These are phyloP conservation scores for Zaprionus nigranus DNA, from an alignment of 1,140 invertebrate species.

Conservation along the genomic window DNA sequence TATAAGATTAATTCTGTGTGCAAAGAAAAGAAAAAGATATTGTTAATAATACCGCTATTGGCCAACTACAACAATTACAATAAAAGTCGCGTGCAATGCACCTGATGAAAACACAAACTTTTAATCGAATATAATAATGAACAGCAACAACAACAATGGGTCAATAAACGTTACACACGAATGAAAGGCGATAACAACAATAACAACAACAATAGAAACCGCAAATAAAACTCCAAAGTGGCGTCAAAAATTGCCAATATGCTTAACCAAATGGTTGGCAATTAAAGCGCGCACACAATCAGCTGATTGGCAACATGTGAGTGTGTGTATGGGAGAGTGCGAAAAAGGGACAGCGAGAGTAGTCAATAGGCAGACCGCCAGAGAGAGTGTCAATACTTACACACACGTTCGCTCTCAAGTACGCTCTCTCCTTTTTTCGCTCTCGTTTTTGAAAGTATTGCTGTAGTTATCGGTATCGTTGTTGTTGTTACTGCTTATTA, in stretches of 20 bases:
- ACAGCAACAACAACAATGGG: constrained; percentile 11
- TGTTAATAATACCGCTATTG: constrained; percentile 25
- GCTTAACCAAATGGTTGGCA: constrained; percentile 33
- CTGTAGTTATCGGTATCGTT: constrained; percentile 4
- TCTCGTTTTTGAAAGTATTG: constrained; percentile 23
- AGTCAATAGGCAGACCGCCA: not conserved
- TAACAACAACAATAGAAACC: constrained; percentile 14
- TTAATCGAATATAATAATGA: constrained; percentile 18
- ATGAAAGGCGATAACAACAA: constrained; percentile 27
- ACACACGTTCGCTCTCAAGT: not conserved
- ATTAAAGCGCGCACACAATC: constrained; percentile 32
- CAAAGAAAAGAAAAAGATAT: constrained; percentile 14
- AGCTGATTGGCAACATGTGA: constrained; percentile 10
- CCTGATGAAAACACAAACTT: constrained; percentile 40
- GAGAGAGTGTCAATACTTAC: not conserved
- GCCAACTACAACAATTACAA: constrained; percentile 16
- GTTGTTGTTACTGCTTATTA: constrained; percentile 20
- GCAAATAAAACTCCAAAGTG: constrained; percentile 18
- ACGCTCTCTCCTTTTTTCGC: not conserved
- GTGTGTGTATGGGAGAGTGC: not conserved
- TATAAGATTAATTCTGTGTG: constrained; percentile 6
- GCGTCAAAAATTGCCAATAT: constrained; percentile 40
- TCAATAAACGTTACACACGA: constrained; percentile 20
- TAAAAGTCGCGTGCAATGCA: constrained; percentile 55
- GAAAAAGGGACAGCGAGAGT: constrained; percentile 1